A percentile compares a stretch with the other conserved stretches of the same genome.
Evolutionary conservation across 2,113 vertebrate species (phyloP).

Genomic region (Anhinga rufa): DNA sequence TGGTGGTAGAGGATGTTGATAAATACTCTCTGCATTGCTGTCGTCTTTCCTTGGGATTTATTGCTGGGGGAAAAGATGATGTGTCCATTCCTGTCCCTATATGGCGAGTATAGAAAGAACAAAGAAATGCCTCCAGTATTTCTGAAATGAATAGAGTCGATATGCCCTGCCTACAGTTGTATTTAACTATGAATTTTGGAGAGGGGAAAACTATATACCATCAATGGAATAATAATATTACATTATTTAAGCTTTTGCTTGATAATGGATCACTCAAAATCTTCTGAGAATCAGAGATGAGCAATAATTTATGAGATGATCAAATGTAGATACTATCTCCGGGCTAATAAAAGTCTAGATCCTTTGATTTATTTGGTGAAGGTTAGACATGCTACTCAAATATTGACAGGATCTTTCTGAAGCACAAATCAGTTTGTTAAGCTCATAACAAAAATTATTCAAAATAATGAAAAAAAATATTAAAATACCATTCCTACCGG

Average conservation of each 20-base stretch:
- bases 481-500: neutral
- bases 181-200: neutral
- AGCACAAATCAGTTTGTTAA: neutral
- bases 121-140: neutral
- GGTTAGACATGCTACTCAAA: neutral
- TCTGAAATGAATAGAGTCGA: neutral
- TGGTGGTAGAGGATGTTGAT: neutral
- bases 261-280: neutral
- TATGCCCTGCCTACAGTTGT: neutral
- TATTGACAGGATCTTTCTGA: neutral
- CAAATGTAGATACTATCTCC: neutral
- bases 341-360: neutral
- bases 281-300: neutral
- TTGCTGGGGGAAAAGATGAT: neutral
- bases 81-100: neutral
- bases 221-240: neutral
- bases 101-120: neutral
- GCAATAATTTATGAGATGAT: slow-evolving; percentile 9
- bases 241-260: neutral
- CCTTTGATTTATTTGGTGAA: neutral
- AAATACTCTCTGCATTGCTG: neutral
- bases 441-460: neutral
- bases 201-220: no score
- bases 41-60: neutral
- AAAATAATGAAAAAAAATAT: neutral